Conservation (phyloP, 2,113 vertebrate genomes). For the Ammodytes marinus region DNA sequence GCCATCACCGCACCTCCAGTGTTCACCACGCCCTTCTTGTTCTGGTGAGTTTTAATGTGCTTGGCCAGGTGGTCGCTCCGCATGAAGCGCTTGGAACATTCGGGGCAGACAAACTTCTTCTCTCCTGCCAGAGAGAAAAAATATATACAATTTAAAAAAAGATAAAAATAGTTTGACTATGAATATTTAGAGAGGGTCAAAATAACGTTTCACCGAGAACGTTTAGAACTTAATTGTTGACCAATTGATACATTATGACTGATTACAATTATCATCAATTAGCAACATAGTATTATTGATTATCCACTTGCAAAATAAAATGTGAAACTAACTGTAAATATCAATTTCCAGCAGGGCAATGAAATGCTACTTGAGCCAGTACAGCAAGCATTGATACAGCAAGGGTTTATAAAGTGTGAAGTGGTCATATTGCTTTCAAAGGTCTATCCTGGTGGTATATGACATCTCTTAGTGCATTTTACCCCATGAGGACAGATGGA, state of each 20-base stretch:
- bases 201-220: conserved; percentile 35
- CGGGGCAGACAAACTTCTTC: conserved; percentile 99
- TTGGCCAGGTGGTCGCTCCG: conserved; percentile 99
- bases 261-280: conserved; percentile 34
- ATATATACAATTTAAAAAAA: neutral
- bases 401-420: conserved; percentile 20
- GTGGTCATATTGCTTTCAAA: conserved; percentile 8
- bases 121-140: conserved; percentile 88
- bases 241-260: conserved; percentile 16
- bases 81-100: conserved; percentile 99
- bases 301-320: conserved; percentile 36
- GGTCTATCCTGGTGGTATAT: conserved; percentile 13
- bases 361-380: conserved; percentile 36
- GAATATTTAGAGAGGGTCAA: conserved; percentile 41
- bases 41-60: conserved; percentile 99
- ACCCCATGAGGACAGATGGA: neutral
- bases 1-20: conserved; percentile 92
- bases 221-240: neutral
- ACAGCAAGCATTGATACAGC: conserved; percentile 21
- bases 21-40: conserved; percentile 98
- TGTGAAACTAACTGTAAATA: conserved; percentile 27
- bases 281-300: conserved; percentile 30
- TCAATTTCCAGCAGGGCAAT: conserved; percentile 42
- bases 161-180: conserved; percentile 18
- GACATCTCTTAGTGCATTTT: conserved; percentile 21